A percentile compares a stretch with the other conserved stretches of the same genome.
Conservation (phyloP, 2,888 invertebrate genomes). For the Lochmaea crataegi region DNA sequence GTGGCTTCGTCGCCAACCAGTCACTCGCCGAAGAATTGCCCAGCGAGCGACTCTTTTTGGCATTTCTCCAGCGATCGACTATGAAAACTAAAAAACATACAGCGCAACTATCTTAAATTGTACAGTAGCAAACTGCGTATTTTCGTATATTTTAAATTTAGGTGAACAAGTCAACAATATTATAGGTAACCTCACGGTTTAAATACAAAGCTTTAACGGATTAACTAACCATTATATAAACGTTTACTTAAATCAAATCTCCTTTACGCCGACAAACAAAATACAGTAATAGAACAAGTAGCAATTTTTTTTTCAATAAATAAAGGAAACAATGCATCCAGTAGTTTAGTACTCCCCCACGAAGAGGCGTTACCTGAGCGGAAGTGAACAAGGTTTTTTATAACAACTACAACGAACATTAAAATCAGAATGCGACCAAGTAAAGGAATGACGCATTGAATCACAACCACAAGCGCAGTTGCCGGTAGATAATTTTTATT, state of each 20-base stretch:
- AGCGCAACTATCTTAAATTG: no score
- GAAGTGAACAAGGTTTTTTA: slow-evolving; percentile 62
- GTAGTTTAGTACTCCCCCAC: slow-evolving; percentile 55
- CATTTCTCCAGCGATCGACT: no score
- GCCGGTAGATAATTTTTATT: not conserved
- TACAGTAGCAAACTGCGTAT: no score
- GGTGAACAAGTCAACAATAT: no score
- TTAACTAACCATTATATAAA: not conserved
- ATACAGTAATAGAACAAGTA: slow-evolving; percentile 3
- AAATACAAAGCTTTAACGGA: not conserved
- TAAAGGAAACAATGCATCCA: slow-evolving; percentile 44
- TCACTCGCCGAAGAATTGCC: no score
- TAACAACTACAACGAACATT: slow-evolving; percentile 57
- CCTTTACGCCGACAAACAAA: not conserved
- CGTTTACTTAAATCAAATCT: not conserved
- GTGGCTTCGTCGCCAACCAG: no score
- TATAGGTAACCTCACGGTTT: no score
- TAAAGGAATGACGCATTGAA: not conserved
- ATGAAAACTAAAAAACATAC: no score
- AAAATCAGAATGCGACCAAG: slow-evolving; percentile 50
- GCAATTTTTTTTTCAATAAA: slow-evolving; percentile 27
- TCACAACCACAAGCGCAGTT: slow-evolving; percentile 4
- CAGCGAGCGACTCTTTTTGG: no score
- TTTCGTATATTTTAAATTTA: no score
- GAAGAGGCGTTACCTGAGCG: slow-evolving; percentile 53